Conservation (phyloP, 1,140 invertebrate genomes). For the Phortica variegata region DNA sequence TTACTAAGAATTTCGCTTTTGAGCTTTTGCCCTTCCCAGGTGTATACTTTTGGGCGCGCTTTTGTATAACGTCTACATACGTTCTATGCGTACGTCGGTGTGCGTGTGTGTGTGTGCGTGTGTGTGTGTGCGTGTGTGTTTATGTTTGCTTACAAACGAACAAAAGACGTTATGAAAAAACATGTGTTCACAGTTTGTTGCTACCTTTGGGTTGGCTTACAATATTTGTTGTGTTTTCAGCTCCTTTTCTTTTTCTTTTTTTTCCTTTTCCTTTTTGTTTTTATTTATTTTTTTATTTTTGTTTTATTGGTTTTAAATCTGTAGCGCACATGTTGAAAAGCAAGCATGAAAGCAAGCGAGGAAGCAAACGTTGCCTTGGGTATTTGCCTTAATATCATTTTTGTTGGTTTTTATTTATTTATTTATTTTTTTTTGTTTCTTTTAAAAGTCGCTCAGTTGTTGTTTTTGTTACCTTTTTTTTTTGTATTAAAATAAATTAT, state of each 20-base stretch:
- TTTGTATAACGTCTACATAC: too few relatives aligned
- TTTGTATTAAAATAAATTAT: too few relatives aligned
- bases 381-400: too few relatives aligned
- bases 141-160: constrained; percentile 12
- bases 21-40: constrained; percentile 23
- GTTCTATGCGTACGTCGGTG: not conserved
- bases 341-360: too few relatives aligned
- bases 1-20: not conserved
- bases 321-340: too few relatives aligned
- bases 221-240: not conserved
- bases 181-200: constrained; percentile 10
- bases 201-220: too few relatives aligned
- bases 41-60: constrained; percentile 25
- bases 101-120: not conserved
- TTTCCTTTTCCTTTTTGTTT: not conserved
- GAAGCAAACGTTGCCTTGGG: too few relatives aligned
- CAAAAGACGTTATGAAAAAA: constrained; percentile 12
- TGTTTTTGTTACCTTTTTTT: too few relatives aligned
- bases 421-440: too few relatives aligned
- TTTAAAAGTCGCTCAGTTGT: too few relatives aligned
- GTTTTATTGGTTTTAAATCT: constrained; percentile 32
- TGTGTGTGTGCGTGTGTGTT: constrained; percentile 2
- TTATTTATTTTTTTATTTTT: not conserved
- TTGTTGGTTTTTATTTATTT: too few relatives aligned
- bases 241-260: constrained; percentile 16